Conservation (phyloP, 2,797 vertebrate genomes). For the Amblyraja radiata region DNA sequence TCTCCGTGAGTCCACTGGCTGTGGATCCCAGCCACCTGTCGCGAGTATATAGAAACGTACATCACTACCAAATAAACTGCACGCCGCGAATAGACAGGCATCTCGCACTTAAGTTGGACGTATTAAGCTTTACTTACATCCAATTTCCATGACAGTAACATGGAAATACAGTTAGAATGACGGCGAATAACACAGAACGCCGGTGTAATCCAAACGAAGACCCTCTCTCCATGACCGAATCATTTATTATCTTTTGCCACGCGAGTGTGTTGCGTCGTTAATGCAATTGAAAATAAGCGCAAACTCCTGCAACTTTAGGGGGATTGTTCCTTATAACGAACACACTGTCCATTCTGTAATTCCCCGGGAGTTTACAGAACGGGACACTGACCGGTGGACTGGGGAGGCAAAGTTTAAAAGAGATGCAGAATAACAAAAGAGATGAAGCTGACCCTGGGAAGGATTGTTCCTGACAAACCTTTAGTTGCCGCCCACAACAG, state of each 20-base stretch:
- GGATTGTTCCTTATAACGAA: background rate
- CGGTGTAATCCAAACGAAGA: conserved; percentile 55
- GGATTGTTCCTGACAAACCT: background rate
- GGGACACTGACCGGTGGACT: background rate
- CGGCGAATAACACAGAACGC: conserved; percentile 59
- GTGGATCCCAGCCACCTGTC: conserved; percentile 80
- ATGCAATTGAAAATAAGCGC: conserved; percentile 25
- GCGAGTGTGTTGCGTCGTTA: conserved; percentile 29
- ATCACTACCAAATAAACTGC: background rate
- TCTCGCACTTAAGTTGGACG: conserved; percentile 12
- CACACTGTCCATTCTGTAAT: background rate
- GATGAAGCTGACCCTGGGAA: background rate
- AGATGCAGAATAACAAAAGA: background rate
- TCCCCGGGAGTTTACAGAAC: background rate
- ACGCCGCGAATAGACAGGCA: background rate
- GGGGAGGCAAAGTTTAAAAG: background rate
- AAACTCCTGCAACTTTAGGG: background rate
- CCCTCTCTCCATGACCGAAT: conserved; percentile 67
- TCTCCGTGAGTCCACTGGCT: conserved; percentile 67
- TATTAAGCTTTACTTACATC: conserved; percentile 71
- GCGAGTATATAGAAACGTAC: conserved; percentile 29
- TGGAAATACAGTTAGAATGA: conserved; percentile 63
- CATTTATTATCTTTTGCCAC: conserved; percentile 49
- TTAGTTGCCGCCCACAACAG: background rate
- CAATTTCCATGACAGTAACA: conserved; percentile 67